phyloP scores from a whole-genome alignment of 1,140 invertebrate species.

The Drosophila tropicalis region DNA sequence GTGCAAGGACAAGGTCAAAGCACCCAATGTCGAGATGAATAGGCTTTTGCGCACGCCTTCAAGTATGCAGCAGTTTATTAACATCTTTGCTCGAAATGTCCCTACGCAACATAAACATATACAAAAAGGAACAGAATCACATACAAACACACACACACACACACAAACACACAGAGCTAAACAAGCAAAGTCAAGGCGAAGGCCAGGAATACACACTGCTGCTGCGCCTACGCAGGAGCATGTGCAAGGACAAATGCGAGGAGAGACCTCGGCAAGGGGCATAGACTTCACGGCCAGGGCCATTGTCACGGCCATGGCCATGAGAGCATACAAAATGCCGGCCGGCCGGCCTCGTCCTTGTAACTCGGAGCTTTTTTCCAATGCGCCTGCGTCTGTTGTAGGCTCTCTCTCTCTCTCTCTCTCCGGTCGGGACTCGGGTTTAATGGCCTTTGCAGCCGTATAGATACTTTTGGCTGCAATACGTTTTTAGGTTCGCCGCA shows the following conservation, averaged over 20 bases:
- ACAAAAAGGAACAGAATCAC: constrained; percentile 13
- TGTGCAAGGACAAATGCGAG: constrained; percentile 66
- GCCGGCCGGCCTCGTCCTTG: constrained; percentile 54
- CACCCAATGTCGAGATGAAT: constrained; percentile 56
- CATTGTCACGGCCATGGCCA: constrained; percentile 78
- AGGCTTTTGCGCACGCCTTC: constrained; percentile 45
- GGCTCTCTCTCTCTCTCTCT: constrained; percentile 16
- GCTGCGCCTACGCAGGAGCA: constrained; percentile 73
- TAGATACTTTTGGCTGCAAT: constrained; percentile 63
- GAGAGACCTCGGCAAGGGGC: not conserved
- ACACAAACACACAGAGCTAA: constrained; percentile 33
- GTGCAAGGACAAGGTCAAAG: constrained; percentile 78
- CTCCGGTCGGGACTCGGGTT: constrained; percentile 49
- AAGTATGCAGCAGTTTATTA: constrained; percentile 67
- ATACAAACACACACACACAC: constrained; percentile 12
- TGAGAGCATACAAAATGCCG: constrained; percentile 37
- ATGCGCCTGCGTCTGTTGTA: constrained; percentile 48
- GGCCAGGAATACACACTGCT: constrained; percentile 3
- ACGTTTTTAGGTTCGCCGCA: constrained; percentile 40
- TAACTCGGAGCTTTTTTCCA: constrained; percentile 54
- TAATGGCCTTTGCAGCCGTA: constrained; percentile 77
- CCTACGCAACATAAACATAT: constrained; percentile 43
- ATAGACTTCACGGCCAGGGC: constrained; percentile 68
- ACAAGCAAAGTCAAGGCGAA: constrained; percentile 20
- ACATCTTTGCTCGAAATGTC: constrained; percentile 62